Evolutionary conservation across 2,113 vertebrate species (phyloP).

Genomic region (Opisthocomus hoazin): DNA sequence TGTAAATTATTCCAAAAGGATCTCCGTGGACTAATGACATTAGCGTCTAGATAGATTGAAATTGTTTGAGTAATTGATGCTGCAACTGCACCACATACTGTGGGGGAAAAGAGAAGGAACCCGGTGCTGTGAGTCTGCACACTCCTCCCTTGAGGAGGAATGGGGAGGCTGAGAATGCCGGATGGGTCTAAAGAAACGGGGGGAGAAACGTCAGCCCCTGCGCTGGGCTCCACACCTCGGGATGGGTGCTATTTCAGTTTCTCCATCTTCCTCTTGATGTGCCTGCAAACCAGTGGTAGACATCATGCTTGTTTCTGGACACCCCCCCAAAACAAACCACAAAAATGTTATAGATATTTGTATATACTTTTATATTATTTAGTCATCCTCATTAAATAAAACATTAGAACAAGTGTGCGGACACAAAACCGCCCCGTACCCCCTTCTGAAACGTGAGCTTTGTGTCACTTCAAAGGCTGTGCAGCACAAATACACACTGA

Average conservation of each 20-base stretch:
- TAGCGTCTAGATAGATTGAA: constrained; percentile 77
- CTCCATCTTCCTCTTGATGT: neutral
- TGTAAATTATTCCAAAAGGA: constrained; percentile 66
- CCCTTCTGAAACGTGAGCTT: neutral
- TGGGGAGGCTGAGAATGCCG: neutral
- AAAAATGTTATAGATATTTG: neutral
- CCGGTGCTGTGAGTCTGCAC: neutral
- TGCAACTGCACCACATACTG: neutral
- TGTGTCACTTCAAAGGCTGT: neutral
- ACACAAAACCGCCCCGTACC: rapidly evolving
- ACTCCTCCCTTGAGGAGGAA: neutral
- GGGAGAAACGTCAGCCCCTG: neutral
- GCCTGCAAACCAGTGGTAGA: neutral
- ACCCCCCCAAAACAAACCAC: rapidly evolving
- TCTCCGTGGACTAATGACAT: constrained; percentile 79
- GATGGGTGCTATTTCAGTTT: rapidly evolving
- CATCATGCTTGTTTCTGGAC: neutral
- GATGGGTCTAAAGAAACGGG: neutral
- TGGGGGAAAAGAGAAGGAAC: neutral
- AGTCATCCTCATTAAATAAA: neutral
- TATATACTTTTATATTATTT: neutral
- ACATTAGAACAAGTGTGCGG: neutral
- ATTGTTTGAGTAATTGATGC: constrained; percentile 75
- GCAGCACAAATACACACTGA: neutral
- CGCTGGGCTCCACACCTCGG: rapidly evolving